Base-by-base conservation (phyloP, 2,888 invertebrate genomes). In the Microdon myrmicae region DNA sequence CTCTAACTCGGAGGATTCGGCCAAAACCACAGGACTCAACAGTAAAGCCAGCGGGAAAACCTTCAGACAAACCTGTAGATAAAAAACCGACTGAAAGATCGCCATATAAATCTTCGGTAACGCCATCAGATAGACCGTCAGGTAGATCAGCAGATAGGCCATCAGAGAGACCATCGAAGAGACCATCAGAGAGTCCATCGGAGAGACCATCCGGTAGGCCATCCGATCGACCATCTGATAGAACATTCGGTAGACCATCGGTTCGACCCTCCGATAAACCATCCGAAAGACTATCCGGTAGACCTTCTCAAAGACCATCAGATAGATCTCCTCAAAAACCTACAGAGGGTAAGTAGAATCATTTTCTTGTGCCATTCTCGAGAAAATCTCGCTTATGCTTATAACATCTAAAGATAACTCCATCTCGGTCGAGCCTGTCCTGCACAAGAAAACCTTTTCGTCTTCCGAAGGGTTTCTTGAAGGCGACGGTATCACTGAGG, bases 121-220 rank as follows among this genome's bases (percentile, higher is more conserved):
- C 20, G 55, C 54, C 13, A 13, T 19, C 23, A 20, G 13, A 22
- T 37, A 37, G 22, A 19, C 12, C 12, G 16, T 3, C 55, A 55
- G 54, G 67, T 67, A 67, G 47, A 54, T 54, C 12, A 44, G 5
- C 4, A 9, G 10, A n/a, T 10, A 25, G 9, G 3, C 5, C 26
- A 3, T 72, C 74, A 53, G 68, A 66, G 70, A 59, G 71, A 77
- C 77, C 77, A 76, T 77, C 77, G 77, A 72, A 77, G 69, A n/a
- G n/a, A n/a, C n/a, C n/a, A n/a, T n/a, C 47, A 35, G 23, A 41
- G 7, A 53, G 28, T 44, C 55, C 51, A 2, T 43, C 68, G n/a
- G 71, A 71, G 59, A 70, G 72, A 69, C 14, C 58, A 2, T 13
- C 67, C 3, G 39, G 35, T 6, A 53, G 35, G 19, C 53, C 56